Evolutionary conservation across 2,113 vertebrate genomes (phyloP).

Genomic region (Saiga tatarica): DNA sequence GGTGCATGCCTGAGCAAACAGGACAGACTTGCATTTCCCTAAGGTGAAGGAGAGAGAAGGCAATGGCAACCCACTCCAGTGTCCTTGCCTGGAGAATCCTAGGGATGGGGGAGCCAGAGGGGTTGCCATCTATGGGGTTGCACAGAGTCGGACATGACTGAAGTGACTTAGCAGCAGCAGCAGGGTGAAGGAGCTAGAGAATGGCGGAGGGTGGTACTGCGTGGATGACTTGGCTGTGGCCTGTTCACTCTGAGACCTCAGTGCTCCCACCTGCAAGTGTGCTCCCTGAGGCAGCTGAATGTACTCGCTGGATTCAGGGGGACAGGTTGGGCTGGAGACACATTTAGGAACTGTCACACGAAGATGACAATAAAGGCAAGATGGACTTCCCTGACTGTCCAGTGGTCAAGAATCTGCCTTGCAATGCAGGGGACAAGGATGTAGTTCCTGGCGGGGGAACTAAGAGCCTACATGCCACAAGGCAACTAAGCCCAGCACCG

Average conservation of each 20-base stretch:
- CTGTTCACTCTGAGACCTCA: background rate
- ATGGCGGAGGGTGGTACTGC: accelerated
- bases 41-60: background rate
- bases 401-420: background rate
- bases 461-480: background rate
- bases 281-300: accelerated
- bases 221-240: background rate
- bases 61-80: too few relatives aligned
- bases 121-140: too few relatives aligned
- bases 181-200: background rate
- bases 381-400: background rate
- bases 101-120: too few relatives aligned
- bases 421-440: background rate
- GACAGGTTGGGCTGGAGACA: background rate
- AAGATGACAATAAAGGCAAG: background rate
- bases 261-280: background rate
- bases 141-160: too few relatives aligned
- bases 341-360: background rate
- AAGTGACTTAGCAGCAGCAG: too few relatives aligned
- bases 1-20: background rate
- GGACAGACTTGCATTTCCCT: accelerated
- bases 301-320: background rate
- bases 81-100: too few relatives aligned
- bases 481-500: background rate
- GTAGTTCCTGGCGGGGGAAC: background rate